Conservation (phyloP, 2,797 vertebrate species). For the Labroides dimidiatus region DNA sequence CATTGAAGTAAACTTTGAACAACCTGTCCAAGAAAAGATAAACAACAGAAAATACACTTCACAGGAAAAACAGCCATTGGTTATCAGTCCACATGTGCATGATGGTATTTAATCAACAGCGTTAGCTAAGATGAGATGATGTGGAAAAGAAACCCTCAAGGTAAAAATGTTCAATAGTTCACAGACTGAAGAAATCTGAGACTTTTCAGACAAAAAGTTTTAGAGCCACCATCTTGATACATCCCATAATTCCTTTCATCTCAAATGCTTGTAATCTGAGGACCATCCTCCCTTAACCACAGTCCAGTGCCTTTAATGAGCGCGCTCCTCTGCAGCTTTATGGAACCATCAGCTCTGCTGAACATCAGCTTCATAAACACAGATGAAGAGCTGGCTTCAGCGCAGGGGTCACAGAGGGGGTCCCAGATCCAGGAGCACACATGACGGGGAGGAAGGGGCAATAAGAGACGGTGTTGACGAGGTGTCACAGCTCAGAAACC, state of each 20-base stretch:
- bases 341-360: not conserved
- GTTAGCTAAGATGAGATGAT: too few species aligned
- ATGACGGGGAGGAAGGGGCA: not conserved
- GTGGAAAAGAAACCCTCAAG: too few species aligned
- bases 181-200: not conserved
- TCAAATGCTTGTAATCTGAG: not conserved
- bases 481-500: constrained; percentile 5
- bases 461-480: constrained; percentile 5
- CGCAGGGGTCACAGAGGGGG: constrained; percentile 23
- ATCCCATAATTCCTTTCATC: constrained; percentile 2
- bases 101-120: too few species aligned
- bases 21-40: not conserved
- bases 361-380: constrained; percentile 21
- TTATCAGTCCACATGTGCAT: too few species aligned
- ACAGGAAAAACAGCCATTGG: too few species aligned
- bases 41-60: too few species aligned
- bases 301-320: constrained; percentile 2
- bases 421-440: constrained; percentile 1
- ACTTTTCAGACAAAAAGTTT: not conserved
- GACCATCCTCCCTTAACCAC: constrained; percentile 1
- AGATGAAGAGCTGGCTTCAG: constrained; percentile 10
- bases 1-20: not conserved
- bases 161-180: too few species aligned
- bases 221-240: not conserved
- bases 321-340: not conserved